Conservation (phyloP, 2,888 invertebrate genomes). For the Caenorhabditis macrosperma region DNA sequence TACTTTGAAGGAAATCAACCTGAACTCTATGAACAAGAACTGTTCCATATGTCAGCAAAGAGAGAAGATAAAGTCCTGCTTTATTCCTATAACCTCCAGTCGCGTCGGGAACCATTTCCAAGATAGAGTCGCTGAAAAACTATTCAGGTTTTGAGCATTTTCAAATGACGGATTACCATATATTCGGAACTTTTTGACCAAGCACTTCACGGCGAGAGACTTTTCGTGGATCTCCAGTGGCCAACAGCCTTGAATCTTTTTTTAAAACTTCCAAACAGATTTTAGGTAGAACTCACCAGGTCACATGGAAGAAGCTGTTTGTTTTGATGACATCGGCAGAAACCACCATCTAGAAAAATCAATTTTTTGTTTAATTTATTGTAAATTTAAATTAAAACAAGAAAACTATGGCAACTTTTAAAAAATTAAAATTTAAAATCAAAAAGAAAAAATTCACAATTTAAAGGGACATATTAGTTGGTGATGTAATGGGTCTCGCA, state of each 20-base stretch:
- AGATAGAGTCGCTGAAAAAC: constrained; percentile 7
- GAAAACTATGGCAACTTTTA: neutral
- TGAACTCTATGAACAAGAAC: constrained; percentile 22
- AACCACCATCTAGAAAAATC: constrained; percentile 42
- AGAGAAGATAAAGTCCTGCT: constrained; percentile 22
- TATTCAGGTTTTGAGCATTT: neutral
- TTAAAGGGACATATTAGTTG: constrained; percentile 7
- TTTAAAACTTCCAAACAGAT: neutral
- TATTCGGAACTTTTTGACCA: constrained; percentile 17
- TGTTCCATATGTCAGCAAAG: constrained; percentile 28
- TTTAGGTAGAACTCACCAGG: constrained; percentile 12
- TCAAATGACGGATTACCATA: constrained; percentile 25
- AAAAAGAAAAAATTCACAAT: neutral
- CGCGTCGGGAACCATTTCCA: constrained; percentile 16
- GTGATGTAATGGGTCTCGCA: neutral
- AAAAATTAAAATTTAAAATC: neutral
- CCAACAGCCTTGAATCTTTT: constrained; percentile 12
- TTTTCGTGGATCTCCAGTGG: constrained; percentile 7
- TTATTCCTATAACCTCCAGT: neutral
- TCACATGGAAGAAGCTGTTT: constrained; percentile 5
- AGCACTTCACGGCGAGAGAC: constrained; percentile 15
- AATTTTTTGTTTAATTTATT: neutral
- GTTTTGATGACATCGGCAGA: constrained; percentile 20
- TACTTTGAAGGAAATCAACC: constrained; percentile 33
- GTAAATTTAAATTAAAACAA: neutral